Base-by-base conservation (phyloP, 2,888 invertebrate genomes). In the Agrenia bidenticulata region DNA sequence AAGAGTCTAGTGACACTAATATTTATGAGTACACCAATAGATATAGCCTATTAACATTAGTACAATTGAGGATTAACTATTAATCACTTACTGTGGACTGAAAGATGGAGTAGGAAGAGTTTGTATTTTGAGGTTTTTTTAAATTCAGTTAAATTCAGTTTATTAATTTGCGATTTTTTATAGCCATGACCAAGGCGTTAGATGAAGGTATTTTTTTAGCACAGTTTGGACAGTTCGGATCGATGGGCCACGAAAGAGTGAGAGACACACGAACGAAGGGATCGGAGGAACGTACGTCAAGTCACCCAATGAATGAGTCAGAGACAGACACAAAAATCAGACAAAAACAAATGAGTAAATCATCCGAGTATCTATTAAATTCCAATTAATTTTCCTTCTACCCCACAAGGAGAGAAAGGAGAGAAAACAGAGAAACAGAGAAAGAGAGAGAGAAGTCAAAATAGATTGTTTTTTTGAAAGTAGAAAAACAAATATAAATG, bases 81-180 rank as follows among this genome's bases (percentile, higher is more conserved):
- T 32, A 59, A 32, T 73, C 70, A 73, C 73, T 73, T 73, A 73
- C 73, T 73, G 73, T 71, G 66, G 67, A 71, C 73, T 73, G 73
- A 70, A 57, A 57, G 65, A 49, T 67, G 64, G 66, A 61, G 41
- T 61, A 64, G 55, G 55, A 26, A 55, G 55, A 55, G 41, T 17
- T 32, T 55, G 21, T 32, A 55, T 21, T 55, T 27, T 17, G 27
- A 23, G 51, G 21, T 51, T 51, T 51, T 51, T 51, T n/a, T n/a
- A n/a, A n/a, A n/a, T n/a, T n/a, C n/a, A n/a, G n/a, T n/a, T 24
- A 24, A 15, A 51, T 4, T 23, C 21, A 51, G 21, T 51, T 51
- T 23, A 15, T 23, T 51, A 51, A 51, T n/a, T n/a, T 23, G 51
- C 51, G 23, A 51, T 51, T 11, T 11, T 51, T 51, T 13, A 24